Evolutionary conservation across 2,797 vertebrate genomes (phyloP), one percentile per base, ranked within the genome.

Genomic region (Microtus californicus): DNA sequence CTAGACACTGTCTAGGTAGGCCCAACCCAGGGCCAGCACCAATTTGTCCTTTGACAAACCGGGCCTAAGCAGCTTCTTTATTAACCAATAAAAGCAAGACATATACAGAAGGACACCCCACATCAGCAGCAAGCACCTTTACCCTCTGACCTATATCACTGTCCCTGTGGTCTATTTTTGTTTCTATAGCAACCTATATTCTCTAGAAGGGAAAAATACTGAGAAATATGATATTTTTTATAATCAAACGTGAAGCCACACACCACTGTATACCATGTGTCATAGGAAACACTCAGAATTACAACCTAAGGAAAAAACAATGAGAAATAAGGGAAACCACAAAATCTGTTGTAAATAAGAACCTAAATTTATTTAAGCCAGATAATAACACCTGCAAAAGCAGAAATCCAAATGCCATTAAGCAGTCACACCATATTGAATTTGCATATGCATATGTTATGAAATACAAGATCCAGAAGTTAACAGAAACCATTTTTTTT

Each of bases 281-380:
- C 34, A 6, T 12, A 25, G 27, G 31, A 92, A 97, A 96, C 31
- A 73, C 23, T 40, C 91, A 89, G 34, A 89, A 91, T 81, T 40
- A 90, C 73, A 82, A 71, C 34, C 67, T 48, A 83, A 94, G 51
- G 48, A 27, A 69, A 65, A 61, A 80, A 5, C 54, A 74, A 92
- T 56, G 43, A 59, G 9, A 8, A 94, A 61, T 73, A 37, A 95
- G 6, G 59, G 40, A 91, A 91, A 89, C n/a, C 89, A 87, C 17
- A 79, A 59, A 56, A 25, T 90, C 48, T 71, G 14, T 87, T 91
- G 17, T 34, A 87, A 34, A 63, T 74, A 48, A 51, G 23, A 9
- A 48, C 83, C 51, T 73, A 63, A 96, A 45, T 97, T 97, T 96
- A 97, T 95, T 96, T 95, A 74, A 95, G 85, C 45, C 45, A 91